Base-by-base conservation (phyloP, 2,888 invertebrate species). In the Phymatocera aterrima region DNA sequence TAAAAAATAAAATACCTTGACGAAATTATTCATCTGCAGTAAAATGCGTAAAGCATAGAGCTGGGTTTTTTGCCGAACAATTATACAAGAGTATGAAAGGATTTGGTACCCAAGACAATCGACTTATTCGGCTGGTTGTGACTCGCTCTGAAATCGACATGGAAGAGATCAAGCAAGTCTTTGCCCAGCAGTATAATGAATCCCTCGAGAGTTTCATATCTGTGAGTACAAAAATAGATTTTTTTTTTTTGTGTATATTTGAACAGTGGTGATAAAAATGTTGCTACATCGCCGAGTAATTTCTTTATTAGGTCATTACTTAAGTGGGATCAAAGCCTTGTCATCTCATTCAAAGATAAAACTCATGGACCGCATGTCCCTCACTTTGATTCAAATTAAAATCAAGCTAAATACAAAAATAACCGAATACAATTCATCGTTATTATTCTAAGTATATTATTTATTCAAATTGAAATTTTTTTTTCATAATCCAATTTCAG, bases 41-140 rank as follows among this genome's bases (percentile, higher is more conserved):
- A 79, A 94, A 95, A 90, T 95, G 95, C 82, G 95, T 96, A 0
- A 94, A 94, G 87, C 95, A 97, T 90, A 94, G 95, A 90, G 93
- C 96, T 0, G 93, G 93, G 46, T 98, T 95, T 92, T 98, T 97
- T 91, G 98, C 98, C 0, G 95, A 96, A 87, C 94, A 95, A 60
- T 92, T 98, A 77, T 95, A 97, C 91, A 95, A 96, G 88, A 95
- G 96, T 77, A 97, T 98, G 97, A 96, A 95, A 88, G 98, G 98
- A 3, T 90, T 96, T 82, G 98, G 98, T 80, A 98, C 98, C 3
- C 95, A 97, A 87, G 98, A 98, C 89, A 93, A 94, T 70, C 95
- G 96, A 84, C 92, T 98, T 83, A 97, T 98, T 84, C 94, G 98
- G 86, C 92, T 98, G 79, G 93, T 97, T 85, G 95, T 97, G 68